Evolutionary conservation across 92 coral and sea anemone genomes (phyloP), one percentile per base, ranked within the genome.

Genomic region (Phymanthus crucifer): DNA sequence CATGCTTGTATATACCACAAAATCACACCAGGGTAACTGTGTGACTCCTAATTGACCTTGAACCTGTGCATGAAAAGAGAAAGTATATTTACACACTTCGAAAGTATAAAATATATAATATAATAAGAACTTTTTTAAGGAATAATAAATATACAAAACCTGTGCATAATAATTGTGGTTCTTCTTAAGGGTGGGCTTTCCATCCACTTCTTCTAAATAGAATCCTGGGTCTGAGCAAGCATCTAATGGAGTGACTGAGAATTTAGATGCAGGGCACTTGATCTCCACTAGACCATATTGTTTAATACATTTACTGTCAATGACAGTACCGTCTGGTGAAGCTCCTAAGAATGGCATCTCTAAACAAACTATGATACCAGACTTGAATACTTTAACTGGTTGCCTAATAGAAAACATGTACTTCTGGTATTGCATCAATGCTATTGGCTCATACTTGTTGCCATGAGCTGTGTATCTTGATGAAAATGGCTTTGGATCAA

Each of bases 251-350:
- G 89, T 92, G 7, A 92, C 97, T 10, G 34, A 43, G 69, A 76
- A 92, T 72, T 89, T 92, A 12, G 89, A 72, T 61, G 43, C 47
- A 16, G 92, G 96, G 40, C 96, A 91, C 77, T 88, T 91, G 18
- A 91, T 84, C 79, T 91, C 91, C 2, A 79, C 76, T 6, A 91
- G 26, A 3, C 91, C 97, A 89, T 46, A 91, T 4, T 81, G 87
- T 34, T 86, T 45, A n/a, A 27, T 29, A 34, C 91, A 92, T 23
- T 87, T 86, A 40, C 23, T 13, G 50, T 92, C 97, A 32, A 86
- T 79, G 5, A 92, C 93, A 81, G 84, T 92, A 3, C 91, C 91
- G 78, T 92, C 93, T 10, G 91, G 91, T 16, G 89, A 56, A 48
- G 89, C 86, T 23, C 88, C 92, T 40, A 91, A 79, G 47, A 71